These are phyloP conservation scores for Drosophila limbata DNA, from an alignment of 2,888 invertebrate genomes.

Conservation along the genomic window DNA sequence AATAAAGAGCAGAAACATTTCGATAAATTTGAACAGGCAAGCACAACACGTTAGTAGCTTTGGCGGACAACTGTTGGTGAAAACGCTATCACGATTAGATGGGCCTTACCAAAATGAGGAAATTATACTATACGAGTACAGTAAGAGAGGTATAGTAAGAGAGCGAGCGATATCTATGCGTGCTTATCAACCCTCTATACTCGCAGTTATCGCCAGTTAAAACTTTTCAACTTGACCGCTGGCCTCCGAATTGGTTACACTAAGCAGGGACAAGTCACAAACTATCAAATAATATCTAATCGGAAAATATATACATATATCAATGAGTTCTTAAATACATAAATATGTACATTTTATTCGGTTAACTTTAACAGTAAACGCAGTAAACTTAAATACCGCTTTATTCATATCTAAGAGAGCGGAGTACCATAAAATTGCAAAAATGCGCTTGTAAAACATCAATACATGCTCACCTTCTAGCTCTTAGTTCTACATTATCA, in stretches of 20 bases:
- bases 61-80: slow-evolving; percentile 57
- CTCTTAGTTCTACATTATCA: slow-evolving; percentile 22
- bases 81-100: slow-evolving; percentile 39
- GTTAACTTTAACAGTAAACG: not conserved
- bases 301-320: slow-evolving; percentile 22
- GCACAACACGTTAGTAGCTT: slow-evolving; percentile 50
- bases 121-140: slow-evolving; percentile 21
- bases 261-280: slow-evolving; percentile 14
- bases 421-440: not conserved
- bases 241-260: slow-evolving; percentile 46
- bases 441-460: slow-evolving; percentile 10
- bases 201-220: slow-evolving; percentile 58
- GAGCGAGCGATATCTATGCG: slow-evolving; percentile 24
- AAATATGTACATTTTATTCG: not conserved
- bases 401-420: not conserved
- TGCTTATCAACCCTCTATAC: slow-evolving; percentile 61
- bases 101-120: slow-evolving; percentile 35
- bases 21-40: slow-evolving; percentile 27
- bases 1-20: slow-evolving; percentile 49
- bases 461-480: slow-evolving; percentile 10
- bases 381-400: slow-evolving; percentile 1
- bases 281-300: slow-evolving; percentile 37
- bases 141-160: slow-evolving; percentile 1
- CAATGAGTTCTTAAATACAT: not conserved
- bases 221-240: slow-evolving; percentile 63